Percentiles rank a stretch among this genome's conserved stretches.
Evolutionary conservation across 2,888 invertebrate genomes (phyloP).

Genomic region (Hemithea aestivaria): DNA sequence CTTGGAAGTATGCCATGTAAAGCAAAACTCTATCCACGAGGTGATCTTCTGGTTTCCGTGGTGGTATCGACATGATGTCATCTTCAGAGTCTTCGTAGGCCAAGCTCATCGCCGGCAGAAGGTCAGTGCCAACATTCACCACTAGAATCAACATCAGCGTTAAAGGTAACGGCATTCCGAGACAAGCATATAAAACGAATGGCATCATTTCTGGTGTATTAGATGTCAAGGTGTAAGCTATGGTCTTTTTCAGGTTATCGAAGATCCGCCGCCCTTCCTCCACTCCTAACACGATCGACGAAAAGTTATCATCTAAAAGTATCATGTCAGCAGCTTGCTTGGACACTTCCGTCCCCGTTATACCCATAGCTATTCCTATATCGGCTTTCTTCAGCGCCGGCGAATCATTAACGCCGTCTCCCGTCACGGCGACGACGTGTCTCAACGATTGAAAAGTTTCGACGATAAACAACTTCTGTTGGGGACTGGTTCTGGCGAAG

Average conservation of each 20-base stretch:
- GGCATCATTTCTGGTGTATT: slow-evolving; percentile 92
- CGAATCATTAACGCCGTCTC: slow-evolving; percentile 94
- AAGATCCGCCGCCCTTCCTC: slow-evolving; percentile 90
- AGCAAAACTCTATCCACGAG: slow-evolving; percentile 81
- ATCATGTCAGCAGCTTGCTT: slow-evolving; percentile 97
- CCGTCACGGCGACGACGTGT: slow-evolving; percentile 91
- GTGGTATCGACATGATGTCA: slow-evolving; percentile 84
- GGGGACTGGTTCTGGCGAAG: slow-evolving; percentile 85
- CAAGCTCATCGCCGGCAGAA: slow-evolving; percentile 87
- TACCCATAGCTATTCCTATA: slow-evolving; percentile 90
- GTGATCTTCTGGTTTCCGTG: slow-evolving; percentile 75
- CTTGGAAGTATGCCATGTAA: slow-evolving; percentile 90
- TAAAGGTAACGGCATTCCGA: slow-evolving; percentile 87
- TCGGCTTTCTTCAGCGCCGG: slow-evolving; percentile 92
- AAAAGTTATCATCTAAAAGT: slow-evolving; percentile 91
- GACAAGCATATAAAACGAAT: slow-evolving; percentile 85
- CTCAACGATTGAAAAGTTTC: slow-evolving; percentile 89
- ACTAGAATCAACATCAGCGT: slow-evolving; percentile 79
- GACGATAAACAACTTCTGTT: slow-evolving; percentile 83
- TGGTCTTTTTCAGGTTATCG: slow-evolving; percentile 92
- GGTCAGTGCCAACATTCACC: slow-evolving; percentile 89
- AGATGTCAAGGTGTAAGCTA: slow-evolving; percentile 90
- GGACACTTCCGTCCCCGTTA: slow-evolving; percentile 86
- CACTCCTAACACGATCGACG: slow-evolving; percentile 91
- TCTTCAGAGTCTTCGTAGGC: slow-evolving; percentile 87